Conservation (phyloP, 2,113 vertebrate genomes). For the Lophochroa leadbeateri region DNA sequence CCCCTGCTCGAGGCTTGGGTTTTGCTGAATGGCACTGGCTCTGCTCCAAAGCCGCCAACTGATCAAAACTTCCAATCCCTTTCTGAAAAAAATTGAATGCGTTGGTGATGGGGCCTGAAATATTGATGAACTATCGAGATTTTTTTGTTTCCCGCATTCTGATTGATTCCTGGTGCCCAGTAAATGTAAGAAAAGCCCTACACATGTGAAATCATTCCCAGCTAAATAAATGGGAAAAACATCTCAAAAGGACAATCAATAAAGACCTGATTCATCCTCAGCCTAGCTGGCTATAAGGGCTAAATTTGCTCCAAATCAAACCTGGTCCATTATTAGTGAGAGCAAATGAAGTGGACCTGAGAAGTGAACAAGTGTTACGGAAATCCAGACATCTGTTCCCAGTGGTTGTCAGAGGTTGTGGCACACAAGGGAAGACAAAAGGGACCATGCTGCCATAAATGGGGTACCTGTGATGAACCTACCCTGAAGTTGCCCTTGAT, state of each 20-base stretch:
- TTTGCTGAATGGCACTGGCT: neutral
- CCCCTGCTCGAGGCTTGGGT: neutral
- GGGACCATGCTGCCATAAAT: neutral
- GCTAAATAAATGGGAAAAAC: neutral
- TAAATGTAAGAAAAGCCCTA: neutral
- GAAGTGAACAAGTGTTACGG: neutral
- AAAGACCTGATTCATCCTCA: neutral
- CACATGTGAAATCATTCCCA: neutral
- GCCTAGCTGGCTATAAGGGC: neutral
- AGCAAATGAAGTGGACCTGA: neutral
- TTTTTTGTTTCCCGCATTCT: neutral
- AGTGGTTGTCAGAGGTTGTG: accelerated
- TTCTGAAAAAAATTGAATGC: neutral
- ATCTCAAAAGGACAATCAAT: neutral
- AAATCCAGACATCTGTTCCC: neutral
- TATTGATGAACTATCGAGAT: neutral
- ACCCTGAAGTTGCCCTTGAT: neutral
- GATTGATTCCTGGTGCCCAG: neutral
- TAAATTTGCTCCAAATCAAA: neutral
- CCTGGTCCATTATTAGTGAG: neutral
- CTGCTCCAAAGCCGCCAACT: neutral
- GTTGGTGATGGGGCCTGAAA: neutral
- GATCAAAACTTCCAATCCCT: neutral
- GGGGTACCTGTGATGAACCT: neutral
- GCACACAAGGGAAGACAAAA: neutral